Evolutionary conservation across 2,113 vertebrate species (phyloP), one percentile per base, ranked within the genome.

Genomic region (Phycodurus eques): DNA sequence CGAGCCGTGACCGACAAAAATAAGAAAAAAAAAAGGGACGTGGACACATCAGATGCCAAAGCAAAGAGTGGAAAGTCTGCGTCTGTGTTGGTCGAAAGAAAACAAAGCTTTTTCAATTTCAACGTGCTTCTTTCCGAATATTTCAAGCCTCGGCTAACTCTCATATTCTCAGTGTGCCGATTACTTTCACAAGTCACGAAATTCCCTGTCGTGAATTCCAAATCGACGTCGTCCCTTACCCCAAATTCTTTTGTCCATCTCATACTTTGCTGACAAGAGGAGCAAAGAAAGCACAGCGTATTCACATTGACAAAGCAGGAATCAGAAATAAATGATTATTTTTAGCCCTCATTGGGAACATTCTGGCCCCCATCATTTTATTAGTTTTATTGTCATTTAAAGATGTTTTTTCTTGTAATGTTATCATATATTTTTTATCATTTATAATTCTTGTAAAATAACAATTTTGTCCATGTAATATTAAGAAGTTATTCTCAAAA

Each of bases 61-160:
- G 70, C 44, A 72, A 56, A 69, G 78, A 84, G 77, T 82, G 83
- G 84, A 88, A 88, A 88, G 63, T 87, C 65, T 84, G 81, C 3
- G 67, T 76, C 67, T 85, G 49, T 68, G 64, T 85, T 76, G 72
- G n/a, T 73, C 76, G 59, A 68, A 39, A 76, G 69, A 72, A 79
- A 59, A 70, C 71, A 51, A 79, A 53, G 61, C 42, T 65, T 81
- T 80, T 80, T 42, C 12, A 85, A 63, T 71, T 74, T 79, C 31
- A 78, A 61, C 75, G 8, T 39, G 22, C 39, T 43, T 19, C 46
- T 79, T 78, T 67, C 43, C 46, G 66, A 11, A 46, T 7, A 65
- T 46, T 65, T 27, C 13, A 43, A 27, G 20, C 42, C 42, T 22
- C n/a, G 5, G 4, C 63, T 31, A 46, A 44, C 12, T 20, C 5